Evolutionary conservation across 2,888 invertebrate species (phyloP), one percentile per base, ranked within the genome.

Genomic region (Ormia ochracea): DNA sequence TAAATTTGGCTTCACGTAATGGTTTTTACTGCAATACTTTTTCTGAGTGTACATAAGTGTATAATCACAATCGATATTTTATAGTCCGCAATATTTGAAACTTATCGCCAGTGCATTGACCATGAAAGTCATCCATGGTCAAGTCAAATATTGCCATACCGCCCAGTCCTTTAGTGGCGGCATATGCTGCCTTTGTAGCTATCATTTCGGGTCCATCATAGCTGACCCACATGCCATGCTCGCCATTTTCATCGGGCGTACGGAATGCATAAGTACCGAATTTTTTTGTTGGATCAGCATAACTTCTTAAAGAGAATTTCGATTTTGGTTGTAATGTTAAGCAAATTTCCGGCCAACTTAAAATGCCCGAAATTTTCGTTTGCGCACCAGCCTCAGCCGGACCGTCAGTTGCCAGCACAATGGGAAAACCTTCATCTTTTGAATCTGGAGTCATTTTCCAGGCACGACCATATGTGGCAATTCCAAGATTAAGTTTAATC

Each of bases 151-250:
- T 90, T 0, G 95, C 94, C 17, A 96, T 90, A 41, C 96, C 96
- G 9, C 95, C 96, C 1, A 96, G 91, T 61, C 93, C 93, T 89
- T 94, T 95, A 1, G 93, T 92, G 83, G 94, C 91, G 58, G 90
- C 94, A 85, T 93, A 96, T 5, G 91, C 89, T 0, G 95, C 95
- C 88, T 96, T 96, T 86, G 94, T 93, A 36, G 93, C 94, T 50
- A 94, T 95, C 0, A 95, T 94, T 83, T 96, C 95, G 0, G 94
- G 93, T 86, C 96, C 95, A 84, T 96, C 96, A 86, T 94, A 96
- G 79, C 93, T 93, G 4, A 95, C 93, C 96, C 96, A 96, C 10
- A 95, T 87, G 2, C 96, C 96, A n/a, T 92, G 91, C 0, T 92
- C 93, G 66, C 91, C 92, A 31, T 92, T 91, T 58, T 92, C 91